Conservation (phyloP, 2,888 invertebrate species). For the Cyrtodaria siliqua region DNA sequence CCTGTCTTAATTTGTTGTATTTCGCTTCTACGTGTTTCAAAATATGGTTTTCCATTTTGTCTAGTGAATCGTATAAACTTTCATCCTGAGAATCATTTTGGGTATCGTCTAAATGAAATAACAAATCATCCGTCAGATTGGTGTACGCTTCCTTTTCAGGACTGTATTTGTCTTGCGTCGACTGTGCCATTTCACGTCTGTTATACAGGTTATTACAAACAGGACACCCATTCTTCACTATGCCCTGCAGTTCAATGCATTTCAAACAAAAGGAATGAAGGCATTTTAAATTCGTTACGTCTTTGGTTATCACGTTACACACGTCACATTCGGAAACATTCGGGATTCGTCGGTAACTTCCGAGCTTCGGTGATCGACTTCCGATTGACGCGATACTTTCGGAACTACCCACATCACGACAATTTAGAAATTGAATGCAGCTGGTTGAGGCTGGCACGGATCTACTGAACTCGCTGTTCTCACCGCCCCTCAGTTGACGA, state of each 20-base stretch:
- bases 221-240: conserved; percentile 55
- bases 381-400: conserved; percentile 46
- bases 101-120: conserved; percentile 5
- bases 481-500: conserved; percentile 9
- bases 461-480: conserved; percentile 31
- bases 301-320: conserved; percentile 37
- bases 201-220: conserved; percentile 36
- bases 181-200: background rate
- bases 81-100: conserved; percentile 27
- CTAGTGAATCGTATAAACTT: conserved; percentile 16
- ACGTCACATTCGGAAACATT: conserved; percentile 56
- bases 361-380: conserved; percentile 45
- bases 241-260: conserved; percentile 45
- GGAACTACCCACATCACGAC: conserved; percentile 34
- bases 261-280: conserved; percentile 52
- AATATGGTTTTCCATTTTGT: conserved; percentile 39
- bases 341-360: conserved; percentile 47
- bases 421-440: conserved; percentile 40
- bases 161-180: conserved; percentile 22
- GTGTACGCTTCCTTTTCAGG: conserved; percentile 25
- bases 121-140: conserved; percentile 11
- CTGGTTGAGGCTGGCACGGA: conserved; percentile 51
- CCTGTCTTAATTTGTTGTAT: conserved; percentile 18
- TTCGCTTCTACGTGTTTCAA: conserved; percentile 25
- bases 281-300: conserved; percentile 52